Conservation (phyloP, 1,140 invertebrate genomes). For the Ptiloglossa arizonensis region DNA sequence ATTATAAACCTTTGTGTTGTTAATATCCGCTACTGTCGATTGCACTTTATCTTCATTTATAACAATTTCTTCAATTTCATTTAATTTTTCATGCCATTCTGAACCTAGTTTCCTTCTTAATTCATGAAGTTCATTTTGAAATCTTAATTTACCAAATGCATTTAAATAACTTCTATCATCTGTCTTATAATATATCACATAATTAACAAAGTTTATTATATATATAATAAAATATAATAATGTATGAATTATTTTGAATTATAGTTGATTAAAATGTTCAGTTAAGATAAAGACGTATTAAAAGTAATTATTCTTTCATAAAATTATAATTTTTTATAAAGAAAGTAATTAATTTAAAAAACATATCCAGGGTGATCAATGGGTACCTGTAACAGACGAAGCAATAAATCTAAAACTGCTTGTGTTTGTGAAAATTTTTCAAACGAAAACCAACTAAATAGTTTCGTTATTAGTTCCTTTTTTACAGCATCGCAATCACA, state of each 20-base stretch:
- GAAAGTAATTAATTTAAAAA: no score
- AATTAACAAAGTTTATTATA: constrained; percentile 10
- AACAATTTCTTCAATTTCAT: constrained; percentile 68
- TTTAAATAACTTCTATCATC: constrained; percentile 64
- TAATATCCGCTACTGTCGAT: not conserved
- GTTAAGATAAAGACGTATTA: not conserved
- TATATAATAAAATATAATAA: not conserved
- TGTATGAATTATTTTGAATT: no score
- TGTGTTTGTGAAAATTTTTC: constrained; percentile 68
- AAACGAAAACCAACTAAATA: constrained; percentile 80
- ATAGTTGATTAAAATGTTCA: not conserved
- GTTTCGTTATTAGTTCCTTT: constrained; percentile 75
- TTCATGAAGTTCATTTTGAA: constrained; percentile 69
- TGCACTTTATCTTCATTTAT: constrained; percentile 34
- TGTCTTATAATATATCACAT: constrained; percentile 27
- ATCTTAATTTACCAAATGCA: constrained; percentile 66
- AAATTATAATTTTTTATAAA: no score
- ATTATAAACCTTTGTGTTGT: constrained; percentile 33
- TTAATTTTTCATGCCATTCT: constrained; percentile 67
- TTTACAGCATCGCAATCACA: constrained; percentile 75
- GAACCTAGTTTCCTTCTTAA: constrained; percentile 64
- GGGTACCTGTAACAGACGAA: constrained; percentile 75
- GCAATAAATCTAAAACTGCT: constrained; percentile 77
- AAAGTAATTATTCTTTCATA: constrained; percentile 1
- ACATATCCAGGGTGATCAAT: constrained; percentile 25